phyloP scores from a whole-genome alignment of 1,140 invertebrate genomes.

The Solenopsis fugax region DNA sequence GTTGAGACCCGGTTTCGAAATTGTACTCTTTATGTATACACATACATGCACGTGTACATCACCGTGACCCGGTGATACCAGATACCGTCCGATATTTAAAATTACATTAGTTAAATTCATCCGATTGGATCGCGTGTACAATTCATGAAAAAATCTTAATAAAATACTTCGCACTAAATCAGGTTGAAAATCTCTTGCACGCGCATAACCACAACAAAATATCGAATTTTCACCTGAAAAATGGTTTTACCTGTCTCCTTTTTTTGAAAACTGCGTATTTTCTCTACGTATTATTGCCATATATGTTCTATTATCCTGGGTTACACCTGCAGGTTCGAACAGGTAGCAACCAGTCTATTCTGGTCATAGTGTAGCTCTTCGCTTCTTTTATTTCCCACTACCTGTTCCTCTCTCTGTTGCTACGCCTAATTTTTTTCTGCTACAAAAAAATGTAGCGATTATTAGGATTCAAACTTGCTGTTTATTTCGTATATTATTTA shows the following conservation, averaged over 20 bases:
- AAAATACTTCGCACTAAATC: not conserved
- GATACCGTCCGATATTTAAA: not conserved
- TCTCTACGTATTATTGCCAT: no score
- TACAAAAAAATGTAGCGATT: not conserved
- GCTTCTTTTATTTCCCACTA: not conserved
- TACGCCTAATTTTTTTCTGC: not conserved
- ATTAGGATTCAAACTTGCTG: not conserved
- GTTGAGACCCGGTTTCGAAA: conserved; percentile 49
- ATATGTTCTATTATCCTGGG: not conserved
- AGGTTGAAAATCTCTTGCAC: not conserved
- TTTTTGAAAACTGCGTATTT: not conserved
- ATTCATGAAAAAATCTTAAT: not conserved
- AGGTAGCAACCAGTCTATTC: not conserved
- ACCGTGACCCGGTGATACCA: not conserved
- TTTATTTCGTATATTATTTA: not conserved
- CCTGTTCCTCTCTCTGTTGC: not conserved
- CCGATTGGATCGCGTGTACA: not conserved
- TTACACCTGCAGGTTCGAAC: not conserved
- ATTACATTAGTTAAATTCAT: not conserved
- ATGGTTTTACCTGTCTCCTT: not conserved
- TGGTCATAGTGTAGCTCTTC: not conserved
- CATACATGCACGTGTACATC: not conserved
- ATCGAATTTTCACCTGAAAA: no score
- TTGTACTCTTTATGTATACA: conserved; percentile 52
- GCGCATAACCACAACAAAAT: no score